Base-by-base conservation (phyloP, 2,888 invertebrate species). In the Branchellion lobata region DNA sequence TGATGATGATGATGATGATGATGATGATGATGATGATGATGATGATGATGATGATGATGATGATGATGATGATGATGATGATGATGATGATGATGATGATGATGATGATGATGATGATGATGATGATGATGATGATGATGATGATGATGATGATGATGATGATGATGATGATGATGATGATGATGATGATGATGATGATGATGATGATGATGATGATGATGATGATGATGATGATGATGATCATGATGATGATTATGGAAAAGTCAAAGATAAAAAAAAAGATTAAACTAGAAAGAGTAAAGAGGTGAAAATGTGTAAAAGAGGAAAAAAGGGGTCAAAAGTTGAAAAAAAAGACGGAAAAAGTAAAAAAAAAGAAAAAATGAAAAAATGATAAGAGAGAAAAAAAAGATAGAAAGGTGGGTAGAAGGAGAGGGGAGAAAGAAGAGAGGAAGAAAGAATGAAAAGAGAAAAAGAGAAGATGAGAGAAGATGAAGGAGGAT, bases 221-320 rank as follows among this genome's bases (percentile, higher is more conserved):
- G 68, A 80, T 78, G 81, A 80, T 78, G 18, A 80, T 73, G 57
- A 80, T 73, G 68, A 29, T 79, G 40, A 69, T 61, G 53, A 40
- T 71, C 29, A 69, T 57, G 71, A 81, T 36, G 77, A 78, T 73
- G 77, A 82, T 47, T 79, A 77, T 31, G 81, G 81, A 74, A 34
- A 80, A 65, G 34, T 80, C 68, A 47, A 80, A 74, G 27, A 81
- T 61, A 14, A 81, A 68, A n/a, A 80, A 78, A 47, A 80, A 71
- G 33, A 75, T 79, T 31, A 40, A 40, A 14, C 5, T 40, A 14
- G 14, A 8, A 14, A 40, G 5, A 14, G 14, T 8, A 14, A 8
- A 8, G 40, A n/a, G n/a, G n/a, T n/a, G 14, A 14, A 5, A 14
- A 40, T 8, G 14, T 5, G 5, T 8, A 40, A 40, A 40, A 14